Evolutionary conservation across 2,113 vertebrate genomes (phyloP), one percentile per base, ranked within the genome.

Genomic region (Cephalopholis sonnerati): DNA sequence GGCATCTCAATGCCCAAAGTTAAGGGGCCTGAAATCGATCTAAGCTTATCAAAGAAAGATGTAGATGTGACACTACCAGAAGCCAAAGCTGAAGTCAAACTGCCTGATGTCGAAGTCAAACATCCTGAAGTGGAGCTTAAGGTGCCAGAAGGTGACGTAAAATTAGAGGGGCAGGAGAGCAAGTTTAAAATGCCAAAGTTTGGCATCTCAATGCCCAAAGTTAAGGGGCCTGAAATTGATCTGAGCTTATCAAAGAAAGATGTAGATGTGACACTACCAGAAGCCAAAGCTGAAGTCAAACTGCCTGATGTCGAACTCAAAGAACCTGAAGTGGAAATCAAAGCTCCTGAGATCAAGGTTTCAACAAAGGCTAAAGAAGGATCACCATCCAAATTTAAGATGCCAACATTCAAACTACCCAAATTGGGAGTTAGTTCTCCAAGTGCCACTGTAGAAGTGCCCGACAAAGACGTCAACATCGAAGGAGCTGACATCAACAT

Each of bases 321-420:
- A 81, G 17, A 48, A 36, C 20, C 58, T 27, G 16, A 81, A 65
- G 71, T 63, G 36, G 83, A 92, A 25, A 48, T 77, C 0, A 57
- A 82, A 69, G 27, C 69, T 50, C 82, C 81, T 15, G 67, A 77
- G 7, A 73, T 79, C 17, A 62, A 80, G 13, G 51, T 61, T 41
- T 17, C 15, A 24, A 58, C 27, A 12, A 27, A 62, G 7, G 50
- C 48, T 46, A 13, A 12, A 48, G 77, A 85, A 32, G 85, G 24
- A 69, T 81, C 86, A 20, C 51, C 79, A 41, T 84, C 72, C 73
- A 89, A 86, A 85, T 90, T 86, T 67, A 93, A 87, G 63, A 61
- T 91, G 66, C 86, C 90, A 1, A 41, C 41, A 44, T 44, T 44
- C 41, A 44, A 44, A 44, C 11, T 44, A 44, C 41, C 41, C 8